Conservation (phyloP, 2,797 vertebrate species). For the Lerista edwardsae region DNA sequence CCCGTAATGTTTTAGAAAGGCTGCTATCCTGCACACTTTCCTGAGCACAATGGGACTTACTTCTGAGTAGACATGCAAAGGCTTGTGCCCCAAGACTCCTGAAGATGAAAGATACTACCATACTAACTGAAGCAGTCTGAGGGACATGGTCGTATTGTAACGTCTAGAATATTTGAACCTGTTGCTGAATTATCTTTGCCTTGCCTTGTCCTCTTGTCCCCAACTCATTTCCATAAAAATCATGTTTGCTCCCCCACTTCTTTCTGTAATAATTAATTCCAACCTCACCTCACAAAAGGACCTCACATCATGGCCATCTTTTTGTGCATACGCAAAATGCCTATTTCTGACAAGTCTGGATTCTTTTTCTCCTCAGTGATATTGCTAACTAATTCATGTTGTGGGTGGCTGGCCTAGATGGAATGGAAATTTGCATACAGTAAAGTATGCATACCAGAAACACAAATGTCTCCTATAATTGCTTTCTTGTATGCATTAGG, state of each 20-base stretch:
- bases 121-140: not conserved
- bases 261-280: constrained; percentile 11
- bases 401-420: constrained; percentile 5
- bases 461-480: constrained; percentile 41
- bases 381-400: constrained; percentile 16
- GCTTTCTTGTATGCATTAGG: constrained; percentile 6
- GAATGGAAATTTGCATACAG: constrained; percentile 33
- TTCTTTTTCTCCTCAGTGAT: not conserved
- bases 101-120: not conserved
- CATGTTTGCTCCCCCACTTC: not conserved
- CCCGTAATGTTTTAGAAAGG: too few species aligned
- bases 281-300: not conserved
- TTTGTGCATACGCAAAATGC: not conserved
- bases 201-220: not conserved
- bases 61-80: too few species aligned
- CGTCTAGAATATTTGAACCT: not conserved
- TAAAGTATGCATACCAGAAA: not conserved
- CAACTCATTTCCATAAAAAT: constrained; percentile 15
- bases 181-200: not conserved
- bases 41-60: too few species aligned
- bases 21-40: too few species aligned
- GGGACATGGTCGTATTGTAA: not conserved
- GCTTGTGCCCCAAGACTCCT: not conserved
- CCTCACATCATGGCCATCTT: not conserved
- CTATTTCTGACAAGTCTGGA: not conserved